Evolutionary conservation across 2,797 vertebrate species (phyloP).

Genomic region (Acipenser oxyrinchus): DNA sequence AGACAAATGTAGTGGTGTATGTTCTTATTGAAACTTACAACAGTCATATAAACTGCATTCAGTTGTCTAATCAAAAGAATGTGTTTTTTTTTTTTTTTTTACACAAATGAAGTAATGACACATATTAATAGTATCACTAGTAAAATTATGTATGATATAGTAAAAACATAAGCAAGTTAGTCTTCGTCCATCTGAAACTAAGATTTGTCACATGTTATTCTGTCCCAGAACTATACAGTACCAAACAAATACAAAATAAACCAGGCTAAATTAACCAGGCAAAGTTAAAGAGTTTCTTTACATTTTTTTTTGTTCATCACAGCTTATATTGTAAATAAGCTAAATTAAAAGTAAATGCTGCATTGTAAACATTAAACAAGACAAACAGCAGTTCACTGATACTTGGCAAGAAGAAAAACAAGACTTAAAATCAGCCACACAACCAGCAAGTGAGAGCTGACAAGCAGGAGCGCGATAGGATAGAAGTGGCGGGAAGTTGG

Average conservation of each 20-base stretch:
- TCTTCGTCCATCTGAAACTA: no score
- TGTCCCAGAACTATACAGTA: no score
- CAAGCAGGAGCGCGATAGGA: constrained; percentile 81
- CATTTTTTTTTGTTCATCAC: neutral
- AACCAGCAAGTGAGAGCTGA: constrained; percentile 83
- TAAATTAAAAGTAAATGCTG: neutral
- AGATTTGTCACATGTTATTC: no score
- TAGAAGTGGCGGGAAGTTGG: constrained; percentile 81
- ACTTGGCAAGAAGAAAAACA: constrained; percentile 73
- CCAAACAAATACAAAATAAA: neutral
- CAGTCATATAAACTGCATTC: no score
- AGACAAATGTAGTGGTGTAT: no score
- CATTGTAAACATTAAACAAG: neutral
- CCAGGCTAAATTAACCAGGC: neutral
- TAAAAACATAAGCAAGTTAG: no score
- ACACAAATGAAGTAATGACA: no score
- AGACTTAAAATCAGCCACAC: constrained; percentile 88
- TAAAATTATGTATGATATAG: no score
- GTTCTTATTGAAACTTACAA: no score
- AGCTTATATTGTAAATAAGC: neutral
- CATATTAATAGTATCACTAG: no score
- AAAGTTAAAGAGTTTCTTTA: neutral
- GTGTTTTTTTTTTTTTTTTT: no score
- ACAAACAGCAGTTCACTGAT: constrained; percentile 58
- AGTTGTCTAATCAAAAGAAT: no score